These are phyloP conservation scores for Darevskia mixta DNA, from an alignment of 2,797 vertebrate species.

Conservation along the genomic window DNA sequence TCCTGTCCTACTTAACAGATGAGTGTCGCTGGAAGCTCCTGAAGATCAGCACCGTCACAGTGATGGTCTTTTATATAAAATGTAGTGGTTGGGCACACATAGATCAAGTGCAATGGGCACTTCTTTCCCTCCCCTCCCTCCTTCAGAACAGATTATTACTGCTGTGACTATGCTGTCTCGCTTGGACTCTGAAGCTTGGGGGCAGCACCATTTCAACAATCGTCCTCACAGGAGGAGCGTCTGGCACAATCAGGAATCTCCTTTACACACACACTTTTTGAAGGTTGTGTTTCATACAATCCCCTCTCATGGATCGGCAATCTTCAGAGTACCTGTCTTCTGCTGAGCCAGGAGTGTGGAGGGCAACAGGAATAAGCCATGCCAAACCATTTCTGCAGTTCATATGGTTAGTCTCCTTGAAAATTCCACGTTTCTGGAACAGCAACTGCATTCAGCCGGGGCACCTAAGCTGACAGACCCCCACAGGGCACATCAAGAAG, in stretches of 20 bases:
- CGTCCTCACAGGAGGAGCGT: fast-evolving
- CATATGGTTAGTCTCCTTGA: not conserved
- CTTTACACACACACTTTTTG: no score
- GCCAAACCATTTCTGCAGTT: not conserved
- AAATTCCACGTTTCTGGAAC: not conserved
- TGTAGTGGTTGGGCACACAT: not conserved
- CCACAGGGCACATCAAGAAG: not conserved
- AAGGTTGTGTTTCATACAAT: not conserved
- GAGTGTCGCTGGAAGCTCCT: not conserved
- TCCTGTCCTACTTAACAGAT: not conserved
- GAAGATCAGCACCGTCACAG: no score
- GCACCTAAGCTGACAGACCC: not conserved
- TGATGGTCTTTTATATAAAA: no score
- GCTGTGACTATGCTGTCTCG: not conserved
- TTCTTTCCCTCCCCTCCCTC: not conserved
- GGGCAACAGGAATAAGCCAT: not conserved
- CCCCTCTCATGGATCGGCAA: not conserved
- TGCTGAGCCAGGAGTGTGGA: not conserved
- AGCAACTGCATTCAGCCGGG: not conserved
- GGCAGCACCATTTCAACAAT: not conserved
- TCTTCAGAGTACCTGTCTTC: not conserved
- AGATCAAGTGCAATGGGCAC: not conserved
- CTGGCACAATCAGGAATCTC: not conserved
- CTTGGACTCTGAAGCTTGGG: not conserved
- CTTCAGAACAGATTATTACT: not conserved